phyloP scores from a whole-genome alignment of 2,113 vertebrate species.

The Colius striatus region DNA sequence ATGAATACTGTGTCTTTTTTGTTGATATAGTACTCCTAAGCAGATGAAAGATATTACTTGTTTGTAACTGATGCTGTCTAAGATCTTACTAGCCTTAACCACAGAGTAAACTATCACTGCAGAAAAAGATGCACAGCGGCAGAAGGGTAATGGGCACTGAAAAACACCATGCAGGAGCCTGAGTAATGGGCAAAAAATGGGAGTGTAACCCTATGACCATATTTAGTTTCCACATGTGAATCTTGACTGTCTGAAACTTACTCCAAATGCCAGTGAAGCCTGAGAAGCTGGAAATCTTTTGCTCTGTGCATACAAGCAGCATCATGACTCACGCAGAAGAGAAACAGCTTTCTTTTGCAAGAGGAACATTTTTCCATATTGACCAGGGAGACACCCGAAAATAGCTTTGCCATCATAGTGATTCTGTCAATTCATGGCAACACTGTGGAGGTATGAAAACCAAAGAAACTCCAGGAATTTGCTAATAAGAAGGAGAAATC shows the following conservation, averaged over 20 bases:
- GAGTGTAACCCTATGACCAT: slow-evolving; percentile 57
- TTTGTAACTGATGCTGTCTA: slow-evolving; percentile 24
- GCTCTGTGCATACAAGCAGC: slow-evolving; percentile 55
- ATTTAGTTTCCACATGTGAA: slow-evolving; percentile 73
- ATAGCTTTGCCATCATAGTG: slow-evolving; percentile 18
- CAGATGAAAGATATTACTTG: not conserved
- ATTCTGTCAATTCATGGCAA: not conserved
- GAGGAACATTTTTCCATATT: slow-evolving; percentile 50
- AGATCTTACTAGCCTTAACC: not conserved
- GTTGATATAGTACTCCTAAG: not conserved
- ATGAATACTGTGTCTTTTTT: not conserved
- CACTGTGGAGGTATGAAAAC: not conserved
- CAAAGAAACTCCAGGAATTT: not conserved
- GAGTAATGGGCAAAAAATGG: slow-evolving; percentile 63
- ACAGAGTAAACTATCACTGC: slow-evolving; percentile 14
- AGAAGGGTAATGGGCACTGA: slow-evolving; percentile 49
- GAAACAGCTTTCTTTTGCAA: slow-evolving; percentile 58
- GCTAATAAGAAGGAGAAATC: not conserved
- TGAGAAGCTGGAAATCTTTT: slow-evolving; percentile 69
- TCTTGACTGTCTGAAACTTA: slow-evolving; percentile 54
- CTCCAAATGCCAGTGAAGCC: slow-evolving; percentile 56
- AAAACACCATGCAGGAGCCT: slow-evolving; percentile 23
- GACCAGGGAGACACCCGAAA: slow-evolving; percentile 28
- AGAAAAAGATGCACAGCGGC: not conserved
- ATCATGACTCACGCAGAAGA: slow-evolving; percentile 73